These are phyloP conservation scores for Macaca nemestrina DNA, from an alignment of 2,113 vertebrate species.

Conservation along the genomic window DNA sequence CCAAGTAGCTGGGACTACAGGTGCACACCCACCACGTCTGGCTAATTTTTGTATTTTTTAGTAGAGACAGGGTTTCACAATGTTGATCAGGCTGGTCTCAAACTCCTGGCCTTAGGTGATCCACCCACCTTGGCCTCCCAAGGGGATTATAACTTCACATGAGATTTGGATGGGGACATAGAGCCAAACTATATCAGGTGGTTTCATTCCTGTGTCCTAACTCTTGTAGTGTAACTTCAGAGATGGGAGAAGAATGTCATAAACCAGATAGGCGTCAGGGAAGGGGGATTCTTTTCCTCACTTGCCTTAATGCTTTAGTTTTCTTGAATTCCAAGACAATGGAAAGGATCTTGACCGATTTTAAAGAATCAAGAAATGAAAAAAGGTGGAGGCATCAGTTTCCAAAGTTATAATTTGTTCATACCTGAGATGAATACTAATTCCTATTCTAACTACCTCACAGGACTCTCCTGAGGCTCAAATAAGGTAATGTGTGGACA, in stretches of 20 bases:
- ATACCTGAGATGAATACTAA: slow-evolving; percentile 24
- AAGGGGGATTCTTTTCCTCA: background rate
- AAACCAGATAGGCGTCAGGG: background rate
- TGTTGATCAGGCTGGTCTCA: too few relatives aligned
- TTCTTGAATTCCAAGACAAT: slow-evolving; percentile 8
- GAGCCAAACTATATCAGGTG: too few relatives aligned
- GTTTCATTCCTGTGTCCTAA: background rate
- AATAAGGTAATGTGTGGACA: slow-evolving; percentile 40
- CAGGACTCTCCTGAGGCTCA: background rate
- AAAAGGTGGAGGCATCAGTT: background rate
- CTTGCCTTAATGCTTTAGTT: background rate
- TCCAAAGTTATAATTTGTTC: slow-evolving; percentile 14
- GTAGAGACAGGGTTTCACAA: too few relatives aligned
- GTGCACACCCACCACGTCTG: too few relatives aligned
- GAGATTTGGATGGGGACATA: too few relatives aligned
- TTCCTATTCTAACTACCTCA: slow-evolving; percentile 45
- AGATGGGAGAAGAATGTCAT: background rate
- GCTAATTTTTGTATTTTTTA: too few relatives aligned
- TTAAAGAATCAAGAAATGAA: background rate
- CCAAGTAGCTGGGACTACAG: too few relatives aligned
- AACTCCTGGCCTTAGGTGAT: too few relatives aligned
- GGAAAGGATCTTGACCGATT: background rate
- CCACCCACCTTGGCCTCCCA: too few relatives aligned
- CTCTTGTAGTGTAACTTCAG: background rate
- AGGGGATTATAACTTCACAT: too few relatives aligned